Evolutionary conservation across 2,888 invertebrate genomes (phyloP).

Genomic region (Eucera pruinosa): DNA sequence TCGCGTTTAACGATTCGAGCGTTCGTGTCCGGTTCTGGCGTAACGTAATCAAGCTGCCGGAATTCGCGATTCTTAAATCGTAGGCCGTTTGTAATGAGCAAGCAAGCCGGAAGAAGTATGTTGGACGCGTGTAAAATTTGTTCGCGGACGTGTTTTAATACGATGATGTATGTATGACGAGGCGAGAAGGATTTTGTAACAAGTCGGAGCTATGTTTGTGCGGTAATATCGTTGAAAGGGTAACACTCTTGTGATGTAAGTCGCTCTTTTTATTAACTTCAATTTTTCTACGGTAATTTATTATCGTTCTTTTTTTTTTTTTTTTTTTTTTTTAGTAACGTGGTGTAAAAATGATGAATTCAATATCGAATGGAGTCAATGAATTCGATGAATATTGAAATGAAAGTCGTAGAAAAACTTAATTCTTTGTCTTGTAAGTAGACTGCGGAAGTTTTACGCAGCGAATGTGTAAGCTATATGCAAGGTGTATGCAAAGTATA

Average conservation of each 20-base stretch:
- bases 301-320: not conserved
- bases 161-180: slow-evolving; percentile 13
- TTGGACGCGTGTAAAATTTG: too few relatives aligned
- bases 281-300: not conserved
- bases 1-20: slow-evolving; percentile 71
- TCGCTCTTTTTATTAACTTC: not conserved
- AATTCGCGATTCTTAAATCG: slow-evolving; percentile 51
- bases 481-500: too few relatives aligned
- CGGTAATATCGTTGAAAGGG: not conserved
- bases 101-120: slow-evolving; percentile 2
- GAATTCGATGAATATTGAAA: too few relatives aligned
- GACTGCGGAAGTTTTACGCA: too few relatives aligned
- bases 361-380: not conserved
- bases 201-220: not conserved
- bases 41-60: slow-evolving; percentile 59
- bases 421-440: too few relatives aligned
- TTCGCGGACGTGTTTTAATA: slow-evolving; percentile 17
- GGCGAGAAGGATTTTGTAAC: slow-evolving; percentile 24
- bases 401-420: not conserved
- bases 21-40: slow-evolving; percentile 47
- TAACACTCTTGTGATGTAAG: not conserved
- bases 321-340: not conserved
- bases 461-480: too few relatives aligned
- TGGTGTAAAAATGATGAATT: not conserved
- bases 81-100: slow-evolving; percentile 37